Base-by-base conservation (phyloP, 2,888 invertebrate species). In the Leistus spinibarbis region DNA sequence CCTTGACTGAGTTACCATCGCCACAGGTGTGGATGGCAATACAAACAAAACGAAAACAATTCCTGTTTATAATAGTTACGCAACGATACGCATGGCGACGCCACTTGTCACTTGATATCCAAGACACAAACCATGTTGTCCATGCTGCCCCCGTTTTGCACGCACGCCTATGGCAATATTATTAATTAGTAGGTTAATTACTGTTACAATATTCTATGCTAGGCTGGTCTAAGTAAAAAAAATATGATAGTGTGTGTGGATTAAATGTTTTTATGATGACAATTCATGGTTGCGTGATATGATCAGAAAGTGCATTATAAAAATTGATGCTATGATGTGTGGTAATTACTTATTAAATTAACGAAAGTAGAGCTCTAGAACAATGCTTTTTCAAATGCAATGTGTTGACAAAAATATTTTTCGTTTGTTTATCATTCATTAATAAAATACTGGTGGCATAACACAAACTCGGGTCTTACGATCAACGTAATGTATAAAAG, bases 111-210 rank as follows among this genome's bases (percentile, higher is more conserved):
- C 60, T 57, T 57, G 57, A 0, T 16, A 57, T 9, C 20, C 10
- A 60, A 60, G 5, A 10, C 19, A 16, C 17, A 7, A 5, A 57
- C 60, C 60, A 60, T 19, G 17, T 60, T 22, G 3, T 20, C 60
- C 13, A 60, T 40, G 23, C n/a, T 27, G 69, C 13, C 69, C 69
- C 69, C 69, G 20, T 69, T 16, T 56, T 71, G 19, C 22, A 71
- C 63, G 16, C 22, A 70, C 62, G 60, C 54, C 71, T 22, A 64
- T 71, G 64, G 63, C 63, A 24, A 24, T 53, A 71, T 71, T 71
- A 71, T 64, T 71, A 71, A 71, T 71, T 71, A 63, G 27, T 71
- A 71, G 64, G 71, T 63, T 71, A 64, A 71, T 70, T 70, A 53
- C 19, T 60, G 19, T 60, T 60, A 13, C 16, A 10, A 54, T n/a